Evolutionary conservation across 1,140 invertebrate genomes (phyloP).

Genomic region (Elysia chlorotica): DNA sequence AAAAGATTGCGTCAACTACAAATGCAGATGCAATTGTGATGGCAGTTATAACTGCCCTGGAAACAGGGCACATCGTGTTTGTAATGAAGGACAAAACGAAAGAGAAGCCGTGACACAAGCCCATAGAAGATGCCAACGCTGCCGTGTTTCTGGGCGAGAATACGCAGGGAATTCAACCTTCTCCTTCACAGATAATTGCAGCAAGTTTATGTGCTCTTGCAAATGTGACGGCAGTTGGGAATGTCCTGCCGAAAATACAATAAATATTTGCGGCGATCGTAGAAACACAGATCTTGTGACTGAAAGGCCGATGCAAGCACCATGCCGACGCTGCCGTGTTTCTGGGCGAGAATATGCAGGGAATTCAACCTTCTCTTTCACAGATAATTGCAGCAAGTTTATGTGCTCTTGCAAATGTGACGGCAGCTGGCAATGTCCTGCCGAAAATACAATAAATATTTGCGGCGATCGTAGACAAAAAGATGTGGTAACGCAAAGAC

Average conservation of each 20-base stretch:
- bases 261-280: conserved; percentile 17
- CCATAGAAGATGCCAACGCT: conserved; percentile 1
- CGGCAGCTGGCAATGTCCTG: conserved; percentile 32
- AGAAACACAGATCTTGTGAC: background rate
- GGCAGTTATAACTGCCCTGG: conserved; percentile 34
- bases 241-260: conserved; percentile 17
- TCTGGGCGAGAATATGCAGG: conserved; percentile 22
- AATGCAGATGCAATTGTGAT: conserved; percentile 36
- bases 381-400: conserved; percentile 30
- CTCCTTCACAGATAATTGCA: conserved; percentile 28
- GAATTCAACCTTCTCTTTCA: conserved; percentile 27
- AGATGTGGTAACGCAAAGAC: no score
- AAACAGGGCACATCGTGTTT: conserved; percentile 26
- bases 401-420: conserved; percentile 32
- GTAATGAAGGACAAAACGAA: background rate
- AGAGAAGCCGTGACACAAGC: no score
- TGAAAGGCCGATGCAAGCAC: no score
- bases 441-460: conserved; percentile 14
- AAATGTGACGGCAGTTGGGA: conserved; percentile 39
- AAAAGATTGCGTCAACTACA: conserved; percentile 34
- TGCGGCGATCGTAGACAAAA: conserved; percentile 3
- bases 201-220: conserved; percentile 39
- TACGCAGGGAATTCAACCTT: conserved; percentile 18
- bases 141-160: conserved; percentile 15
- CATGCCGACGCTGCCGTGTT: conserved; percentile 24